Conservation (phyloP, 1,140 invertebrate genomes). For the Plodia interpunctella region DNA sequence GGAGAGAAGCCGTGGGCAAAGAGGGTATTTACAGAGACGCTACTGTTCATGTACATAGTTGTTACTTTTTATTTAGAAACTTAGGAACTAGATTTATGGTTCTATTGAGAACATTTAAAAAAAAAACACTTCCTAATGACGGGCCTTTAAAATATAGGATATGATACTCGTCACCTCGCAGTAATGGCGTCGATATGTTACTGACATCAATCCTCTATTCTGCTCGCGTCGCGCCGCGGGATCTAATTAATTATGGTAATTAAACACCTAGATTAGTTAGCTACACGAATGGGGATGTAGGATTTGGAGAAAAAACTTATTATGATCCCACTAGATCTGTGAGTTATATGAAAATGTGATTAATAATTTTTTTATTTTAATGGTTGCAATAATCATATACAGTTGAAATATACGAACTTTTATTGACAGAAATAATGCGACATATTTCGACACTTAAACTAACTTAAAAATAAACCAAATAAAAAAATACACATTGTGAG, state of each 20-base stretch:
- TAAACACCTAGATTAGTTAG: slow-evolving; percentile 38
- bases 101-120: slow-evolving; percentile 31
- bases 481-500: no score
- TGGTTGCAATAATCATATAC: no score
- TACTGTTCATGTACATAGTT: no score
- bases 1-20: no score
- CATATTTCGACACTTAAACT: no score
- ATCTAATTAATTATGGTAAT: slow-evolving; percentile 75
- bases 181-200: slow-evolving; percentile 70
- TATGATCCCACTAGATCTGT: not conserved
- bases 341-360: no score
- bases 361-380: no score
- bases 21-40: no score
- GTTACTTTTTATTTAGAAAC: no score
- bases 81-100: not conserved
- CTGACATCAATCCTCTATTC: slow-evolving; percentile 69
- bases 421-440: no score
- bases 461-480: no score
- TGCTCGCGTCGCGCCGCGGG: slow-evolving; percentile 57
- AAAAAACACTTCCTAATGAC: slow-evolving; percentile 66
- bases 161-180: slow-evolving; percentile 60
- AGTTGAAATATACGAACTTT: no score
- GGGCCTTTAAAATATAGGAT: slow-evolving; percentile 62
- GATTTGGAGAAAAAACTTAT: not conserved
- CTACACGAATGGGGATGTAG: not conserved